Conservation (phyloP, 2,797 vertebrate species). For the Rhinoraja longicauda region DNA sequence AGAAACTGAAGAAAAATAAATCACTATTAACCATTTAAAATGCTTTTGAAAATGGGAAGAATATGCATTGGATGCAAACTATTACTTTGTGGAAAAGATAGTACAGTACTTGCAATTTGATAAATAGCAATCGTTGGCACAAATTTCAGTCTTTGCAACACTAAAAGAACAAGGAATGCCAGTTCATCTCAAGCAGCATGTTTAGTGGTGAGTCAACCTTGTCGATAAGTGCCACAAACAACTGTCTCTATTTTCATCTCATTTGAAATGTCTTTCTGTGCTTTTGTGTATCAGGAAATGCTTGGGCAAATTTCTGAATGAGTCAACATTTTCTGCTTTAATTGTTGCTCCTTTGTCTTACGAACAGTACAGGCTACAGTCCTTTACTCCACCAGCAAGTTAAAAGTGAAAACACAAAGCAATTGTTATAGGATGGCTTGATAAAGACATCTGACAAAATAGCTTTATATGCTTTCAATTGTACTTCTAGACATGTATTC, state of each 20-base stretch:
- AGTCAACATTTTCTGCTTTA: not conserved
- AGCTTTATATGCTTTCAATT: not conserved
- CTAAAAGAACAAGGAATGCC: constrained; percentile 4
- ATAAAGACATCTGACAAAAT: not conserved
- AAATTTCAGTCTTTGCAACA: not conserved
- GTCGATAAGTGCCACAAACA: not conserved
- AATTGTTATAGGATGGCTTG: not conserved
- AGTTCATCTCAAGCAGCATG: not conserved
- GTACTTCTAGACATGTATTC: not conserved
- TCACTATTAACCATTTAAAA: not conserved
- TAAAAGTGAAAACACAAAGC: constrained; percentile 32
- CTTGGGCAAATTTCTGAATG: not conserved
- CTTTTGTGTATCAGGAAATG: not conserved
- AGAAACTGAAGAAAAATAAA: not conserved
- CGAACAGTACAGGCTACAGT: not conserved
- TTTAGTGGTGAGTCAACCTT: not conserved
- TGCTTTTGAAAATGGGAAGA: not conserved
- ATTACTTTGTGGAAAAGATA: not conserved
- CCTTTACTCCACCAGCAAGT: not conserved
- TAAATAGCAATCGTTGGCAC: not conserved
- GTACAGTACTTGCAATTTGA: not conserved
- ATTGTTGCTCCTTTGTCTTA: constrained; percentile 17
- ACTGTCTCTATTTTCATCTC: constrained; percentile 19
- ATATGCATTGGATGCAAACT: not conserved
- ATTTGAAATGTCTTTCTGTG: not conserved